Conservation (phyloP, 2,797 vertebrate species). For the Gallinago nigripennis region DNA sequence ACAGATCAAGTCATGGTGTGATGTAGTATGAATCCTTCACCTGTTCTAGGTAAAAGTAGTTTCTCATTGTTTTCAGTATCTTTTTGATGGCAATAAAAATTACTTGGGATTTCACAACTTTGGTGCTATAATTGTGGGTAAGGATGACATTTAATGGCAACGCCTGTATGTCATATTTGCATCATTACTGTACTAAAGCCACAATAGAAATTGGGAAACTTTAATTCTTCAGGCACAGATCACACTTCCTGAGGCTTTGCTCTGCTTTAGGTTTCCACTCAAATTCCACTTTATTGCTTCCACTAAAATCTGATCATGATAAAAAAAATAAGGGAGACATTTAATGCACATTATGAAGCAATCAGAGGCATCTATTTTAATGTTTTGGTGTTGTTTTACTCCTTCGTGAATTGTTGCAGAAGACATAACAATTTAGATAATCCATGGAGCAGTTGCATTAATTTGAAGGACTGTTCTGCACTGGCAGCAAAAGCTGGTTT, state of each 20-base stretch:
- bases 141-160: not conserved
- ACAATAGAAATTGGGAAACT: not conserved
- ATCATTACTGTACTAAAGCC: not conserved
- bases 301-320: not conserved
- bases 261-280: not conserved
- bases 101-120: not conserved
- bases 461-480: not conserved
- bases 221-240: not conserved
- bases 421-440: not conserved
- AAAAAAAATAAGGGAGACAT: not conserved
- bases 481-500: not conserved
- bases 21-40: not conserved
- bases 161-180: not conserved
- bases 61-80: not conserved
- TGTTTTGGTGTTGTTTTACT: not conserved
- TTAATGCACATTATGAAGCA: not conserved
- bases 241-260: not conserved
- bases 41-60: not conserved
- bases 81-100: not conserved
- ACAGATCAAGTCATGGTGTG: not conserved
- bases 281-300: not conserved
- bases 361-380: not conserved
- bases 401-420: not conserved
- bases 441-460: not conserved
- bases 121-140: not conserved